These are phyloP conservation scores for Parambassis ranga DNA, from an alignment of 2,797 vertebrate genomes.

Conservation along the genomic window DNA sequence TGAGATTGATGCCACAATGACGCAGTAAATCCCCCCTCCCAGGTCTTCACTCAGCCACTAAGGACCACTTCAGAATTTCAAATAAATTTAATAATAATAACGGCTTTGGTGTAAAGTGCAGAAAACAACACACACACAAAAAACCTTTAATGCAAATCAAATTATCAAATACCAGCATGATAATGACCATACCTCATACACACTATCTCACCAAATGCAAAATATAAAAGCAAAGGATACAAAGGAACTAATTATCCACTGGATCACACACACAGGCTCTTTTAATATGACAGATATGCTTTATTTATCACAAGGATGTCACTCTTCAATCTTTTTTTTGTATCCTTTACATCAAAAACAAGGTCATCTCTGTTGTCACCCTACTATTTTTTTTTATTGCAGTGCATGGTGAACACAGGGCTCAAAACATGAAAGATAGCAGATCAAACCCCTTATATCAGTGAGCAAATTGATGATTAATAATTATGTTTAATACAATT, in stretches of 20 bases:
- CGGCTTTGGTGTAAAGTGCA: background rate
- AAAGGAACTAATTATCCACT: constrained; percentile 8
- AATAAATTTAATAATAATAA: background rate
- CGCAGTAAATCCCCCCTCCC: constrained; percentile 32
- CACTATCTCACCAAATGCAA: constrained; percentile 14
- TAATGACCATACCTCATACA: constrained; percentile 39
- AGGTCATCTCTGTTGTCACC: background rate
- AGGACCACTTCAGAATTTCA: background rate
- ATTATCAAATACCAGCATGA: constrained; percentile 51
- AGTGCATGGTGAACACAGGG: background rate
- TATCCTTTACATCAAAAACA: constrained; percentile 1
- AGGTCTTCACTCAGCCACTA: background rate
- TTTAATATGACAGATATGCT: background rate
- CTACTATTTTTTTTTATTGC: background rate
- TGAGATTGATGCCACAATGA: constrained; percentile 47
- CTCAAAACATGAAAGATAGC: constrained; percentile 27
- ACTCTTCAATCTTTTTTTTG: background rate
- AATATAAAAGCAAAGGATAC: constrained; percentile 8
- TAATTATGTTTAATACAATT: no score
- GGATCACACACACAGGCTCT: constrained; percentile 6
- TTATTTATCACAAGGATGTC: background rate
- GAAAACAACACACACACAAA: background rate
- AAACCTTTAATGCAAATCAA: constrained; percentile 32
- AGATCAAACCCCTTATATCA: constrained; percentile 56
- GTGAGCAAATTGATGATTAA: constrained; percentile 16